Percentiles rank a stretch among this genome's conserved stretches.
These are phyloP conservation scores for Callopanchax toddi DNA, from an alignment of 2,113 vertebrate genomes.

Conservation along the genomic window DNA sequence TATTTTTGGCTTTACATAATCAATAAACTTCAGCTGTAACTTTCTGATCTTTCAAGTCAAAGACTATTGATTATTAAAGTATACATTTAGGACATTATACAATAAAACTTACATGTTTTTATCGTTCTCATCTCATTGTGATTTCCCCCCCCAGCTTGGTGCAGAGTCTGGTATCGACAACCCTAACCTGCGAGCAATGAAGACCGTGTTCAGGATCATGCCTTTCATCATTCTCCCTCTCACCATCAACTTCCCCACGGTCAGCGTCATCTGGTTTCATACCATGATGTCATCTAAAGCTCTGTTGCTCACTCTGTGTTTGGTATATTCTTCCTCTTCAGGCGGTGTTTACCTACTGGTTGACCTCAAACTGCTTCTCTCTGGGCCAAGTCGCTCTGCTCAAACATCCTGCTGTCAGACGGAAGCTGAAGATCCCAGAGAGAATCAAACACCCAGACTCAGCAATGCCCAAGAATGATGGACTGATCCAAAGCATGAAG, in stretches of 20 bases:
- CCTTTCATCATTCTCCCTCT: slow-evolving; percentile 87
- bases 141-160: slow-evolving; percentile 71
- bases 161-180: slow-evolving; percentile 88
- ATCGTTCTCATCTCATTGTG: background rate
- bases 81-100: too few species aligned
- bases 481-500: slow-evolving; percentile 82
- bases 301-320: background rate
- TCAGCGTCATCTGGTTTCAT: slow-evolving; percentile 58
- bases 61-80: too few species aligned
- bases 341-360: slow-evolving; percentile 92
- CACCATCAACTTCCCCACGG: slow-evolving; percentile 89
- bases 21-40: too few species aligned
- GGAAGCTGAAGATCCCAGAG: slow-evolving; percentile 80
- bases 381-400: slow-evolving; percentile 85
- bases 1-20: too few species aligned
- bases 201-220: slow-evolving; percentile 86
- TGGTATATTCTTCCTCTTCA: slow-evolving; percentile 43
- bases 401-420: slow-evolving; percentile 78
- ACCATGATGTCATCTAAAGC: too few species aligned
- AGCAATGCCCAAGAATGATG: slow-evolving; percentile 69
- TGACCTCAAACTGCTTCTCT: slow-evolving; percentile 88
- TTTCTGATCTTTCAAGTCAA: too few species aligned
- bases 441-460: slow-evolving; percentile 73
- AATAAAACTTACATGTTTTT: background rate
- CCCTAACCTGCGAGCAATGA: slow-evolving; percentile 85